Evolutionary conservation across 2,888 invertebrate genomes (phyloP), one percentile per base, ranked within the genome.

Genomic region (Temnothorax unifasciatus): DNA sequence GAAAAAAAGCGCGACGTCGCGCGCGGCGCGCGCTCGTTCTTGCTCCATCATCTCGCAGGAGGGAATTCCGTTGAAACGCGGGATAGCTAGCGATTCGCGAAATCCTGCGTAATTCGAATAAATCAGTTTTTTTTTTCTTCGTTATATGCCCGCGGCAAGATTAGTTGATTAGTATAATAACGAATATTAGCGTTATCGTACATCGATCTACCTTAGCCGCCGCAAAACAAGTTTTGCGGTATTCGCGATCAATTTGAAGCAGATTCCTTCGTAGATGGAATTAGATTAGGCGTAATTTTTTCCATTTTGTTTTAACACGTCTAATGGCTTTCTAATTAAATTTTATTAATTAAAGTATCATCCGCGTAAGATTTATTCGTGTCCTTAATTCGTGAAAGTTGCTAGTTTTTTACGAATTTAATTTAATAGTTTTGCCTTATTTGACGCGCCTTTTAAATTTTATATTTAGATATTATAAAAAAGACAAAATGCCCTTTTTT

Each of bases 1-100:
- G 52, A 83, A 83, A 83, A 82, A 82, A 75, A 76, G 47, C 63
- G 66, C 64, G 54, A 44, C 34, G 71, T 59, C 75, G 61, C 29
- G 29, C 29, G 29, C 29, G 29, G 29, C 34, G 61, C 75, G 63
- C 63, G 29, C n/a, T n/a, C 47, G 34, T 61, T 38, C 15, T 66
- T 29, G 77, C 54, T 77, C 29, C 57, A 25, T 38, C 57, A 25
- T 38, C 59, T 52, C 47, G 74, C 50, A 57, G 64, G 77, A 71
- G 50, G 38, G 59, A 66, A 83, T 66, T 66, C 41, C 18, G 44
- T 13, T 47, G 52, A 66, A 77, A 77, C 13, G 54, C 21, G 25
- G 3, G 29, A 29, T 29, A 34, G 29, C n/a, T 57, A 50, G 41
- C 25, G 61, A 47, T 64, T 41, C 68, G 57, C 29, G 76, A 59